Conservation (phyloP, 2,113 vertebrate species). For the Orthonyx spaldingii region DNA sequence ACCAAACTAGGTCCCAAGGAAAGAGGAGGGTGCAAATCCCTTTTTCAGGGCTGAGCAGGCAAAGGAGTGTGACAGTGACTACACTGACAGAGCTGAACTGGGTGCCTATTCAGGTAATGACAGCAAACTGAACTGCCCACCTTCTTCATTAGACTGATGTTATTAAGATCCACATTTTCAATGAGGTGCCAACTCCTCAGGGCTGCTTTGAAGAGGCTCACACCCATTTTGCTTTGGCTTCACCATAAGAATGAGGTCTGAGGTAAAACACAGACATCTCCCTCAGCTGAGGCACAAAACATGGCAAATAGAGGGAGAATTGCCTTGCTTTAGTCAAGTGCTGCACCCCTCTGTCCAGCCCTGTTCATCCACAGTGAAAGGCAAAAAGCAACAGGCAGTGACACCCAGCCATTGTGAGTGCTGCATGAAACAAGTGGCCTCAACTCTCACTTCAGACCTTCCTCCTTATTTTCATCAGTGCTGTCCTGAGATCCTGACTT, state of each 20-base stretch:
- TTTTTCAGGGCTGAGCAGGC: neutral
- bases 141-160: neutral
- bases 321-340: neutral
- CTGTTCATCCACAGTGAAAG: neutral
- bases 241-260: neutral
- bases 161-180: neutral
- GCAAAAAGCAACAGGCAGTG: neutral
- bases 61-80: neutral
- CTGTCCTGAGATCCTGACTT: neutral
- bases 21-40: neutral
- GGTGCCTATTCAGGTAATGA: fast-evolving
- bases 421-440: neutral
- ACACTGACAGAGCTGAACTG: fast-evolving
- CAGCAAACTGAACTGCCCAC: neutral
- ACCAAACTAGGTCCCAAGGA: neutral
- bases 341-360: neutral
- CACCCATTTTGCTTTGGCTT: neutral
- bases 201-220: neutral
- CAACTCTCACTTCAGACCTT: neutral
- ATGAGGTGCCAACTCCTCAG: neutral
- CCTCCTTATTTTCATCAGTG: neutral
- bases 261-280: neutral
- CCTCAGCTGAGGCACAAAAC: neutral
- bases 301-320: neutral
- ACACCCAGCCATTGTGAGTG: fast-evolving